Conservation (phyloP, 2,888 invertebrate species). For the Polylopha cassiicola region DNA sequence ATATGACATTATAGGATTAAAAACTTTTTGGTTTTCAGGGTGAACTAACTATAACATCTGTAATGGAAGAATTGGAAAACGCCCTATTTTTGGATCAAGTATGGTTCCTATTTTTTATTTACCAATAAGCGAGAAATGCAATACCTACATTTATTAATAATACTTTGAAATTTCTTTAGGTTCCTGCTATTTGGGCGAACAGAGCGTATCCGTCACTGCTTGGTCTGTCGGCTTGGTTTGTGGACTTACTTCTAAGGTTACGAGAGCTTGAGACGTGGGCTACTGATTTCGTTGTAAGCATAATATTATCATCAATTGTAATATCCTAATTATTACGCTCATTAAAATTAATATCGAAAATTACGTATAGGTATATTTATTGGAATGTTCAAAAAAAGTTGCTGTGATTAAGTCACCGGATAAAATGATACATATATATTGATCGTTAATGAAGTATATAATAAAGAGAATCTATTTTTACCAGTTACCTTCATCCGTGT, state of each 20-base stretch:
- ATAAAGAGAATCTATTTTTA: too few species aligned
- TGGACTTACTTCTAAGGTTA: conserved; percentile 90
- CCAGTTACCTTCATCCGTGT: conserved; percentile 93
- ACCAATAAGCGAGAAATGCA: too few species aligned
- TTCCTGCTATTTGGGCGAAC: conserved; percentile 91
- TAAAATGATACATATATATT: background rate
- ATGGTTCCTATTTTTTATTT: conserved; percentile 24
- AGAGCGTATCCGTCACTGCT: conserved; percentile 94
- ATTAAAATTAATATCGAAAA: too few species aligned
- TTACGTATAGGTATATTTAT: too few species aligned
- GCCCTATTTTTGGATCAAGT: conserved; percentile 92
- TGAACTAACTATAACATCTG: conserved; percentile 95
- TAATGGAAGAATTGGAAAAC: conserved; percentile 97
- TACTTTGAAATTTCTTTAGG: conserved; percentile 48
- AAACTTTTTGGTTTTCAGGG: conserved; percentile 75
- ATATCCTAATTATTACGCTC: too few species aligned
- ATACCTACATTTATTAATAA: too few species aligned
- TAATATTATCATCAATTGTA: too few species aligned
- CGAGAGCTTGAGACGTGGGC: conserved; percentile 96
- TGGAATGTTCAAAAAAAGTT: too few species aligned
- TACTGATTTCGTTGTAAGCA: conserved; percentile 92
- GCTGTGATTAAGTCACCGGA: background rate
- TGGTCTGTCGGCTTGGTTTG: conserved; percentile 94
- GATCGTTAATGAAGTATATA: background rate
- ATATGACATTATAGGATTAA: conserved; percentile 6